phyloP scores from a whole-genome alignment of 2,888 invertebrate genomes.

The Drosophila engyochracea region DNA sequence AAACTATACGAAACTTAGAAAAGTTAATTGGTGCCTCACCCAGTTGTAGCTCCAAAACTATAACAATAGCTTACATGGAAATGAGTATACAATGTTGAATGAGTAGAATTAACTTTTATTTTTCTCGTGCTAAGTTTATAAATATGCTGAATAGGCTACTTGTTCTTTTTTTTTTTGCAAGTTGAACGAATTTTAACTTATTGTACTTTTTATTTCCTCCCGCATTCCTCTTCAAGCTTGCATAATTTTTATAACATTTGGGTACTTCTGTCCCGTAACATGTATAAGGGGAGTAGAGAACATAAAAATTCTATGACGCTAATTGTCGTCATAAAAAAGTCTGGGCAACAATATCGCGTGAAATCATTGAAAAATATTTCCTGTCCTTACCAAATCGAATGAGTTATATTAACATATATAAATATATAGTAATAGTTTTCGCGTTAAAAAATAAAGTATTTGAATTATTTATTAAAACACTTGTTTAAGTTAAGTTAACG shows the following conservation, averaged over 20 bases:
- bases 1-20: conserved; percentile 30
- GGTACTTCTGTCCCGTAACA: background rate
- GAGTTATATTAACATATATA: background rate
- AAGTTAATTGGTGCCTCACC: conserved; percentile 37
- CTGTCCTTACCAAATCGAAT: too few relatives aligned
- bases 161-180: background rate
- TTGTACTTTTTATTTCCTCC: background rate
- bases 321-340: background rate
- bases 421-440: background rate
- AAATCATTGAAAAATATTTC: too few relatives aligned
- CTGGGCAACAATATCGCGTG: too few relatives aligned
- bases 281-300: background rate
- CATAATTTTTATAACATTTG: background rate
- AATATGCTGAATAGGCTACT: background rate
- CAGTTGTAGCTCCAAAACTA: conserved; percentile 13
- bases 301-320: background rate
- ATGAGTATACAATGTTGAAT: background rate
- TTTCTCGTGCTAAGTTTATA: background rate
- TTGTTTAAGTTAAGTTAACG: background rate
- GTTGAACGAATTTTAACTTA: background rate
- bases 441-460: background rate
- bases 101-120: background rate
- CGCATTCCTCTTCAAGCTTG: background rate
- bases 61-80: background rate
- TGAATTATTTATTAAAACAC: background rate